phyloP scores from a whole-genome alignment of 2,113 vertebrate genomes.

The Porphyrio hochstetteri region DNA sequence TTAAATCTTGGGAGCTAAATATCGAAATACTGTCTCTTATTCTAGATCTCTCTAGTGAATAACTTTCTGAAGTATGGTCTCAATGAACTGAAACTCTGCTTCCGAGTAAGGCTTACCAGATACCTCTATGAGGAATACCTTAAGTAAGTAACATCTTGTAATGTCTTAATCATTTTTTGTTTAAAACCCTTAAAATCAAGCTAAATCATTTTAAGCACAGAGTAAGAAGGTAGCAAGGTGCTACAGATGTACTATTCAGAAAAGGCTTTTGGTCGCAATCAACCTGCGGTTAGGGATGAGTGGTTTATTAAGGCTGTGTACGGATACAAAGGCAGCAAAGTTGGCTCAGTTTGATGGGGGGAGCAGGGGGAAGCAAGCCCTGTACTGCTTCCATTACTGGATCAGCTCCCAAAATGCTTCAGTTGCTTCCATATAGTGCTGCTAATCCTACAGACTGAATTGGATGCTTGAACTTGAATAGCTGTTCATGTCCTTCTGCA shows the following conservation, averaged over 20 bases:
- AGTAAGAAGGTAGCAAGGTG: not conserved
- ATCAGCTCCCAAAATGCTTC: not conserved
- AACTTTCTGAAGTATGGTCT: conserved; percentile 96
- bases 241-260: not conserved
- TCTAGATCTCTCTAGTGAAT: conserved; percentile 95
- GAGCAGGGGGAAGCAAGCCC: not conserved
- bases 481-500: not conserved
- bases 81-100: conserved; percentile 92
- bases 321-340: not conserved
- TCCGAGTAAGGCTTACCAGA: conserved; percentile 90
- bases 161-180: not conserved
- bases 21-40: conserved; percentile 32
- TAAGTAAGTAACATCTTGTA: conserved; percentile 85
- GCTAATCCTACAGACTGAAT: not conserved
- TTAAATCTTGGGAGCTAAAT: not conserved
- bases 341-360: accelerated
- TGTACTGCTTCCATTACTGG: not conserved
- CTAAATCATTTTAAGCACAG: not conserved
- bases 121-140: conserved; percentile 95
- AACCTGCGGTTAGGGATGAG: not conserved
- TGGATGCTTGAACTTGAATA: not conserved
- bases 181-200: not conserved
- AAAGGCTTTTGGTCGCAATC: not conserved
- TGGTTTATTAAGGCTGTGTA: not conserved
- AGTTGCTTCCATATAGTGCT: not conserved